A percentile compares a stretch with the other conserved stretches of the same genome.
phyloP scores from a whole-genome alignment of 2,888 invertebrate genomes.

The Gibbula magus region DNA sequence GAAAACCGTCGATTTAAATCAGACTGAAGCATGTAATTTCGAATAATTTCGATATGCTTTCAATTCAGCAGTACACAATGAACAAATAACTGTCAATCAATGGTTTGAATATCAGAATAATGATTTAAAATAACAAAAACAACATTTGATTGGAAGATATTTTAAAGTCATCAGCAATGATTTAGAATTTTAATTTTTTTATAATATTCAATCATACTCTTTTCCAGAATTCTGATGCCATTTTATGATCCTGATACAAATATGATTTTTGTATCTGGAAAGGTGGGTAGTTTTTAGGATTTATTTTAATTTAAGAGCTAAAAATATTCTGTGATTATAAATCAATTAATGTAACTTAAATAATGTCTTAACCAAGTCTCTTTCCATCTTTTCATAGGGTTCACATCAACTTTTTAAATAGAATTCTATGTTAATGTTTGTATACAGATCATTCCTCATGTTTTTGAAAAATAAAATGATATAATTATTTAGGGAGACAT shows the following conservation, averaged over 20 bases:
- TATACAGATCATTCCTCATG: not conserved
- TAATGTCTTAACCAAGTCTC: not conserved
- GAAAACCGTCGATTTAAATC: too few species aligned
- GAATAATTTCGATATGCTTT: too few species aligned
- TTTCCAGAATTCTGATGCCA: constrained; percentile 87
- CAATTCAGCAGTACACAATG: too few species aligned
- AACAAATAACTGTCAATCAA: too few species aligned
- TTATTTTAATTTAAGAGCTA: too few species aligned
- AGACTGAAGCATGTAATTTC: too few species aligned
- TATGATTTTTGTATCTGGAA: constrained; percentile 95
- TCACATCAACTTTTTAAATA: not conserved
- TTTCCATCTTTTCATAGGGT: not conserved
- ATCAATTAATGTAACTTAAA: too few species aligned
- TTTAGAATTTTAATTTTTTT: not conserved
- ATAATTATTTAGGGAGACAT: constrained; percentile 80
- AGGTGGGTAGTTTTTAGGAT: constrained; percentile 78
- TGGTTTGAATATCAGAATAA: too few species aligned
- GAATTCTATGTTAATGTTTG: not conserved
- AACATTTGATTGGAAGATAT: too few species aligned
- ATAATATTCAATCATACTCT: constrained; percentile 30
- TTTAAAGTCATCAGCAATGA: not conserved
- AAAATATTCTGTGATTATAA: too few species aligned
- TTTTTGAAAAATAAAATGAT: not conserved
- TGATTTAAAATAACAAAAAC: too few species aligned
- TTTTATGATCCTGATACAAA: constrained; percentile 94